Percentiles rank a stretch among this genome's conserved stretches.
phyloP scores from a whole-genome alignment of 2,888 invertebrate species.

The Lissocephala sabroskyi region DNA sequence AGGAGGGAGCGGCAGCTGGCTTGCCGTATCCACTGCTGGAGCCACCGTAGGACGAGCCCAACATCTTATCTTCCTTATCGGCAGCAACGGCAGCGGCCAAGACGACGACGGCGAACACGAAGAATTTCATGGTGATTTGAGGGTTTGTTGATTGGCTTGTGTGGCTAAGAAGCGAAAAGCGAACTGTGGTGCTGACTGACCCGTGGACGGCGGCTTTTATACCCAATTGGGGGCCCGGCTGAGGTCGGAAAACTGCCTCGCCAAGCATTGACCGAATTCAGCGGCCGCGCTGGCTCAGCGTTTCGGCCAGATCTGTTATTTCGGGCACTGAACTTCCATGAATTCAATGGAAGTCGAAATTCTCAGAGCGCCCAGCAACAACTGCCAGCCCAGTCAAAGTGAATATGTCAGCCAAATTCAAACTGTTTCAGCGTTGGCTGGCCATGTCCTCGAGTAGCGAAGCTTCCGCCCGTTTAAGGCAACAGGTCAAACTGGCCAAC shows the following conservation, averaged over 20 bases:
- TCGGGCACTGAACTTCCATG: too few relatives aligned
- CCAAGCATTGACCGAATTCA: slow-evolving; percentile 31
- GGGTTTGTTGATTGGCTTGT: slow-evolving; percentile 12
- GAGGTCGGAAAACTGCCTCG: slow-evolving; percentile 32
- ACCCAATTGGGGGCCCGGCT: slow-evolving; percentile 70
- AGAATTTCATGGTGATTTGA: slow-evolving; percentile 46
- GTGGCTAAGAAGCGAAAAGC: slow-evolving; percentile 18
- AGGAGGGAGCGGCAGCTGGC: slow-evolving; percentile 26
- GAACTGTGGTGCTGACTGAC: slow-evolving; percentile 38
- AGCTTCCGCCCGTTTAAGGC: too few relatives aligned
- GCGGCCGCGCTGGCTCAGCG: too few relatives aligned
- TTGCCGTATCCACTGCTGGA: slow-evolving; percentile 27
- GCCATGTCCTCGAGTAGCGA: too few relatives aligned
- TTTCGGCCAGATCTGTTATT: too few relatives aligned
- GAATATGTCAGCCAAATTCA: too few relatives aligned
- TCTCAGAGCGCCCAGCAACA: too few relatives aligned
- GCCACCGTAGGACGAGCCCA: slow-evolving; percentile 48
- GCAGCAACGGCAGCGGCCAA: slow-evolving; percentile 32
- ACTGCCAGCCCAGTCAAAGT: too few relatives aligned
- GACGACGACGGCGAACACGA: slow-evolving; percentile 32
- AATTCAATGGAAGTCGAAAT: too few relatives aligned
- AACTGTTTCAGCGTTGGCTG: too few relatives aligned
- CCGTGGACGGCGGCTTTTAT: slow-evolving; percentile 27
- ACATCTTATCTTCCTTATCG: slow-evolving; percentile 43
- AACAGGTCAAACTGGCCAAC: not conserved